A percentile compares a stretch with the other conserved stretches of the same genome.
These are phyloP conservation scores for Lymantria monacha DNA, from an alignment of 2,888 invertebrate genomes.

Conservation along the genomic window DNA sequence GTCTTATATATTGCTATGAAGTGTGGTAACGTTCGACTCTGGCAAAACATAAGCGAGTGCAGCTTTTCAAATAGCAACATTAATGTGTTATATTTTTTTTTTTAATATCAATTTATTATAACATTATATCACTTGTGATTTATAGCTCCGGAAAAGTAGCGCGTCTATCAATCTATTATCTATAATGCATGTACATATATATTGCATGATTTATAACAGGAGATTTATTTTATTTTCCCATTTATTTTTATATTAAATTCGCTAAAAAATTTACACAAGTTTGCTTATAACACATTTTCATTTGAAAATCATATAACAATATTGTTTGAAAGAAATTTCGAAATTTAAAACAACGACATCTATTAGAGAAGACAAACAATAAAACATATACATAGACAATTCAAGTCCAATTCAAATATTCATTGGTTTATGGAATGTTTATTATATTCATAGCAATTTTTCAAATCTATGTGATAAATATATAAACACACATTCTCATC, in stretches of 20 bases:
- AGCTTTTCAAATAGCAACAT: slow-evolving; percentile 82
- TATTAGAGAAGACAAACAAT: background rate
- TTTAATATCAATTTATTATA: slow-evolving; percentile 47
- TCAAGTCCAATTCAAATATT: slow-evolving; percentile 32
- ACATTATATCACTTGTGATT: slow-evolving; percentile 52
- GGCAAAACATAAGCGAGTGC: slow-evolving; percentile 71
- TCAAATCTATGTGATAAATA: slow-evolving; percentile 29
- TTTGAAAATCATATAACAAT: slow-evolving; percentile 19
- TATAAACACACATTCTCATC: slow-evolving; percentile 43
- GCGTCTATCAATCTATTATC: slow-evolving; percentile 79
- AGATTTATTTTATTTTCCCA: slow-evolving; percentile 48
- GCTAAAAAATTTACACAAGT: slow-evolving; percentile 53
- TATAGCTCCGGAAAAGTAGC: slow-evolving; percentile 76
- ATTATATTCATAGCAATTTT: slow-evolving; percentile 37
- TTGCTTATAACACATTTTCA: slow-evolving; percentile 42
- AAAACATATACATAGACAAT: slow-evolving; percentile 13
- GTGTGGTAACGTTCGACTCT: slow-evolving; percentile 77
- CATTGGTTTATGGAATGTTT: slow-evolving; percentile 37
- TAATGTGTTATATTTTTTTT: slow-evolving; percentile 39
- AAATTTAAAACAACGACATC: slow-evolving; percentile 18
- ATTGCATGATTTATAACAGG: slow-evolving; percentile 47
- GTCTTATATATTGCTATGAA: slow-evolving; percentile 76
- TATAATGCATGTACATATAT: slow-evolving; percentile 60
- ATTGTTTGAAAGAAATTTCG: slow-evolving; percentile 18
- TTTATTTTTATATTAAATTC: slow-evolving; percentile 42